Conservation (phyloP, 2,113 vertebrate genomes). For the Neomonachus schauinslandi region DNA sequence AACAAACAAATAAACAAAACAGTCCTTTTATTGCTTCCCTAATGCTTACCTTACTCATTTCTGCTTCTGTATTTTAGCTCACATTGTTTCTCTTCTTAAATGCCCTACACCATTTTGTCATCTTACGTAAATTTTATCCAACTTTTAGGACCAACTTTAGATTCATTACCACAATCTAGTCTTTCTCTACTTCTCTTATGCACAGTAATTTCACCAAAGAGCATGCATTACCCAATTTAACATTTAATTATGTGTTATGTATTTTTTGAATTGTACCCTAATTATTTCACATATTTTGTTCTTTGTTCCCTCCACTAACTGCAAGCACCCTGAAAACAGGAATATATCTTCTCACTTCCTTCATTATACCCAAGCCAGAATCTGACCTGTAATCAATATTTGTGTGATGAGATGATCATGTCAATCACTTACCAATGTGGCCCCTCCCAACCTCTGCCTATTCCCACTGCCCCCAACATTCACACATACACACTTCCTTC, state of each 20-base stretch:
- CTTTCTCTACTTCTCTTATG: not conserved
- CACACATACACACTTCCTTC: not conserved
- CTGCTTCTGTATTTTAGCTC: not conserved
- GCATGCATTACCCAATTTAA: not conserved
- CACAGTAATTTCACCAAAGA: not conserved
- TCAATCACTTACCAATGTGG: not conserved
- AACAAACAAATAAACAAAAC: not conserved
- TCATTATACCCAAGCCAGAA: not conserved
- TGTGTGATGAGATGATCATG: not conserved
- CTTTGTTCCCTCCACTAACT: not conserved
- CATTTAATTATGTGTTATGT: not conserved
- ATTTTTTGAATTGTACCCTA: not conserved
- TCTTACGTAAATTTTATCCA: not conserved
- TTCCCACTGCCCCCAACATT: not conserved
- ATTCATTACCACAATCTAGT: not conserved
- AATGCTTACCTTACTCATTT: not conserved
- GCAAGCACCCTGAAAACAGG: not conserved
- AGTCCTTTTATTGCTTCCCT: too few relatives aligned
- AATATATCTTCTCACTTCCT: not conserved
- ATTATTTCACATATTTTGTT: not conserved
- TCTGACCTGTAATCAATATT: not conserved
- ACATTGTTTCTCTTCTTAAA: not conserved
- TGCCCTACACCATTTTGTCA: not conserved
- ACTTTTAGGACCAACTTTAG: not conserved
- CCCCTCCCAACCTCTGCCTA: not conserved